Base-by-base conservation (phyloP, 2,888 invertebrate species). In the Plebejus anna region DNA sequence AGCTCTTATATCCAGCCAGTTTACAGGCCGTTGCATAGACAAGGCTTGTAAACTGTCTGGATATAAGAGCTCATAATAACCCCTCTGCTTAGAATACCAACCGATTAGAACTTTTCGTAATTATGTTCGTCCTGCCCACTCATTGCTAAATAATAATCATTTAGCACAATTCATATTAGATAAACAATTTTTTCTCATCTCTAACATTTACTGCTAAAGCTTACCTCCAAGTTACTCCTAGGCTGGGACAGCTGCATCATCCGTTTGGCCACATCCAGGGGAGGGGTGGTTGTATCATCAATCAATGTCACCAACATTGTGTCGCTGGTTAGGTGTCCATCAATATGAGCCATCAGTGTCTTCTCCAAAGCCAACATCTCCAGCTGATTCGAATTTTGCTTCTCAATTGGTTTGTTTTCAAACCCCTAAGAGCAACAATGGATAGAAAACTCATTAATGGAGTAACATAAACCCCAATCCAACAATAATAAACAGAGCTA, bases 341-440 rank as follows among this genome's bases (percentile, higher is more conserved):
- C 89, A 16, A 96, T 94, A 78, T 94, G 91, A 84, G 96, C 95
- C 76, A 91, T 94, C 59, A 96, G 89, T 4, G 93, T 93, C 84
- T 95, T 95, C 77, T 96, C 96, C 70, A 97, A 89, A 1, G 96
- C 96, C 51, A 97, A 86, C 90, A 95, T 95, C 89, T 97, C 97
- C 79, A 97, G 94, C 82, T 95, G 92, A 75, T 94, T 94, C 1
- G 95, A 94, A 1, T 95, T 89, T 82, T 95, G 95, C 0, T 92
- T 88, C 82, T 95, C 95, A 5, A 93, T 91, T 66, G 91, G 93
- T 86, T 93, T 90, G 82, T 92, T 94, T 86, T 95, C 92, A 85
- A 94, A 95, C 59, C 92, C 94, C 91, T 94, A 81, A 61, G 77
- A 78, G 75, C 22, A 76, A 78, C 78, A 75, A 47, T 9, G 9